phyloP scores from a whole-genome alignment of 2,888 invertebrate species.

The Athrips mouffetella region DNA sequence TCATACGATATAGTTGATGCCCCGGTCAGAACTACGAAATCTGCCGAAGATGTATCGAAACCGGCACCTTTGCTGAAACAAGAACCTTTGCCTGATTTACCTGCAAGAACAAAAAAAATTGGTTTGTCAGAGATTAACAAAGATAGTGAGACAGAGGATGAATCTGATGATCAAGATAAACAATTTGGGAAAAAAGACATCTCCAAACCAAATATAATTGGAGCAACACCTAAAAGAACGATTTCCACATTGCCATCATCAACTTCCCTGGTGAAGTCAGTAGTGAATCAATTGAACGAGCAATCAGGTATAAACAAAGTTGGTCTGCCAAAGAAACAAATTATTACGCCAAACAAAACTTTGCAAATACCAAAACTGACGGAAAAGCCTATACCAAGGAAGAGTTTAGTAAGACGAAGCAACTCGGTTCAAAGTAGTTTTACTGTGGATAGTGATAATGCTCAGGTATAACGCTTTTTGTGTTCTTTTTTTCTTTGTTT shows the following conservation, averaged over 20 bases:
- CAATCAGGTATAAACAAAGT: slow-evolving; percentile 57
- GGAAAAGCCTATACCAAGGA: slow-evolving; percentile 73
- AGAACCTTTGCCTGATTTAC: slow-evolving; percentile 22
- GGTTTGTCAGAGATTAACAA: slow-evolving; percentile 21
- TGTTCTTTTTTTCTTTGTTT: slow-evolving; percentile 38
- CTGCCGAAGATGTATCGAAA: slow-evolving; percentile 55
- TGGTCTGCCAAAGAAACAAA: slow-evolving; percentile 63
- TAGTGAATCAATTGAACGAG: slow-evolving; percentile 61
- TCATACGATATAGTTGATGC: slow-evolving; percentile 57
- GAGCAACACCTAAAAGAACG: slow-evolving; percentile 64
- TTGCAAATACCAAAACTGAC: slow-evolving; percentile 73
- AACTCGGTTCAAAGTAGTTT: slow-evolving; percentile 65
- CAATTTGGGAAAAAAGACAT: slow-evolving; percentile 30
- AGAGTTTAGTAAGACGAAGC: slow-evolving; percentile 60
- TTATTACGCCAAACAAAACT: slow-evolving; percentile 66
- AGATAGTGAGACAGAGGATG: slow-evolving; percentile 22
- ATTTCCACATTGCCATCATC: slow-evolving; percentile 57
- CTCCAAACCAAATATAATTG: slow-evolving; percentile 67
- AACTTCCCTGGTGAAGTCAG: slow-evolving; percentile 67
- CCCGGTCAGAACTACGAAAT: slow-evolving; percentile 56
- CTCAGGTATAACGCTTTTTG: slow-evolving; percentile 67
- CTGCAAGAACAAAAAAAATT: slow-evolving; percentile 30
- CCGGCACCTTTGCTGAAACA: slow-evolving; percentile 25
- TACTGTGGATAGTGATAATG: slow-evolving; percentile 50
- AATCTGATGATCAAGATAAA: slow-evolving; percentile 31